Evolutionary conservation across 92 coral and sea anemone genomes (phyloP), one percentile per base, ranked within the genome.

Genomic region (Epizoanthus fatuus): DNA sequence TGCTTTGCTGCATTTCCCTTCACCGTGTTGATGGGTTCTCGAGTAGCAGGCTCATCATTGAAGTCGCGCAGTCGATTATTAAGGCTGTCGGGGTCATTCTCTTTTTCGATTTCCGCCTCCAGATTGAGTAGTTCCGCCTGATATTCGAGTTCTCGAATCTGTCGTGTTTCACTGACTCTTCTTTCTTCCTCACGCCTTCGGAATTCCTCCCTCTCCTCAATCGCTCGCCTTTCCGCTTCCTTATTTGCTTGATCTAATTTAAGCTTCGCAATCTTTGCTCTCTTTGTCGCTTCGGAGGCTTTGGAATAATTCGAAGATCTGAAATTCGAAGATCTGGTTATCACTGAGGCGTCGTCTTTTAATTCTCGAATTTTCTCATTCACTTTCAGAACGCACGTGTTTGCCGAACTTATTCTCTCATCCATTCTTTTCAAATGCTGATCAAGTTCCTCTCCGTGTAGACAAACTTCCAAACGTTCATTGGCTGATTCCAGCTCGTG

Each of bases 21-120:
- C 73, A 38, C 15, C 73, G 73, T 35, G 73, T 69, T 69, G 74
- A 69, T 69, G 74, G 54, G 74, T 40, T 69, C 74, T 69, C 74
- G 74, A 69, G 74, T 12, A 39, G 74, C 72, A 32, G 72, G 45
- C 79, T 73, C 79, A 73, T 73, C 79, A 37, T 73, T 84, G 70
- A 82, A 74, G 78, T 88, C 91, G 20, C 80, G 80, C 42, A 83
- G 64, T 64, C 88, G 83, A 81, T 83, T 88, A 62, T 53, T 84
- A 37, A 88, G 76, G 66, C 63, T 65, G 62, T 83, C 71, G 22
- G 84, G 88, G 54, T 83, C 92, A 19, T 80, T 67, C 57, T 42
- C 59, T 16, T 38, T 66, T 59, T 88, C 66, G 38, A 44, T 55
- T 74, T 78, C 73, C 12, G 74, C 86, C 51, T 59, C 75, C 37